phyloP scores from a whole-genome alignment of 2,888 invertebrate genomes.

The Perizoma affinitatum region DNA sequence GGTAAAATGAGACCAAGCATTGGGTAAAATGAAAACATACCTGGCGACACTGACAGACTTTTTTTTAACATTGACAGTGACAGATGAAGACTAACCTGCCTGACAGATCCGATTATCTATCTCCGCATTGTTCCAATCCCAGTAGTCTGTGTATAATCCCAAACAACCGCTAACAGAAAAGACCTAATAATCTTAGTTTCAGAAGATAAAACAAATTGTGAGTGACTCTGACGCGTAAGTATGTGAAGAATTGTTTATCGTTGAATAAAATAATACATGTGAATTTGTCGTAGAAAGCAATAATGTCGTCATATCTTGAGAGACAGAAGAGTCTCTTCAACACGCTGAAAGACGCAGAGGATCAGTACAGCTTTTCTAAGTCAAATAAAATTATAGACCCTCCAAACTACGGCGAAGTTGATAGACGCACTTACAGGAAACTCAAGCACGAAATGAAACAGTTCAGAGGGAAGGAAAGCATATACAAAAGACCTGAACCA shows the following conservation, averaged over 20 bases:
- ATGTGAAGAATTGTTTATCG: background rate
- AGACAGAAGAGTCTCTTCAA: conserved; percentile 89
- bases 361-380: conserved; percentile 72
- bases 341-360: conserved; percentile 86
- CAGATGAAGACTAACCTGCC: too few relatives aligned
- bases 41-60: too few relatives aligned
- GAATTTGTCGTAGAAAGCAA: conserved; percentile 24
- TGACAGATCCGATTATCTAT: too few relatives aligned
- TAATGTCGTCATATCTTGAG: conserved; percentile 78
- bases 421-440: conserved; percentile 64
- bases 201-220: too few relatives aligned
- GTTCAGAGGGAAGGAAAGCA: conserved; percentile 89
- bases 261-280: conserved; percentile 1
- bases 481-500: conserved; percentile 90
- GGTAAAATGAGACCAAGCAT: too few relatives aligned
- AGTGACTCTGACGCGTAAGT: background rate
- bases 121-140: too few relatives aligned
- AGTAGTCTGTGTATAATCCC: too few relatives aligned
- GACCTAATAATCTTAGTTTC: too few relatives aligned
- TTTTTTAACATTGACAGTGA: too few relatives aligned
- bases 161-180: too few relatives aligned
- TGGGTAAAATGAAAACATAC: too few relatives aligned
- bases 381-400: conserved; percentile 57
- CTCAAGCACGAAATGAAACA: conserved; percentile 83
- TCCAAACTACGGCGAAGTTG: conserved; percentile 62